Evolutionary conservation across 2,113 vertebrate genomes (phyloP), one percentile per base, ranked within the genome.

Genomic region (Pollachius pollachius): DNA sequence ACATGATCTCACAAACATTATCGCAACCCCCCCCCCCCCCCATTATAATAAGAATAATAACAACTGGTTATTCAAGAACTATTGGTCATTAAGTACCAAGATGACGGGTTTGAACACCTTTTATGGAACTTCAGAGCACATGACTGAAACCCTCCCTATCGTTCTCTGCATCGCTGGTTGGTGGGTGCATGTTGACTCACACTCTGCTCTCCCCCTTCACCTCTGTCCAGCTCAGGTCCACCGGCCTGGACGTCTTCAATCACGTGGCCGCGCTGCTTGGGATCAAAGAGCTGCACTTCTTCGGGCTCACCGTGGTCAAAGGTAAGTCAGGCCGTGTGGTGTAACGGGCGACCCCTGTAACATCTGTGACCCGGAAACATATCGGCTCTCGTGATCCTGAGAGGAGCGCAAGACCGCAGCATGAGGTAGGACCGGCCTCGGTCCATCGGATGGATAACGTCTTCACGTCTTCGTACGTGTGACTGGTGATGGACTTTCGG

Each of bases 251-350:
- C 75, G 93, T 97, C 76, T 94, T 96, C 74, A 89, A 89, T 69
- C 89, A 85, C 67, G 93, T 94, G 64, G 93, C 92, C 7, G 91
- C 93, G 70, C 68, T 82, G 77, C 84, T 93, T 57, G 89, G 92
- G 84, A 89, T 97, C 80, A 92, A 92, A 83, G 94, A 96, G 65
- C 85, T 94, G 71, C 92, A 93, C 87, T 93, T 95, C 82, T 98
- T 98, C 72, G 95, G 95, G 76, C 91, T 98, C 77, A 95, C 95
- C 17, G 85, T 97, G 76, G 88, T 97, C 72, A 94, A 90, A 83
- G 92, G 96, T 96, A 89, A 94, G 94, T 62, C 68, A 59, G 37
- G 48, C 69, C 30, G 18, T 67, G 37, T 12, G 0, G 57, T 19
- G 18, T 30, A 12, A 25, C 41, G 60, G 27, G 18, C 8, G 8